These are phyloP conservation scores for Eclectus roratus DNA, from an alignment of 2,113 vertebrate genomes.

Conservation along the genomic window DNA sequence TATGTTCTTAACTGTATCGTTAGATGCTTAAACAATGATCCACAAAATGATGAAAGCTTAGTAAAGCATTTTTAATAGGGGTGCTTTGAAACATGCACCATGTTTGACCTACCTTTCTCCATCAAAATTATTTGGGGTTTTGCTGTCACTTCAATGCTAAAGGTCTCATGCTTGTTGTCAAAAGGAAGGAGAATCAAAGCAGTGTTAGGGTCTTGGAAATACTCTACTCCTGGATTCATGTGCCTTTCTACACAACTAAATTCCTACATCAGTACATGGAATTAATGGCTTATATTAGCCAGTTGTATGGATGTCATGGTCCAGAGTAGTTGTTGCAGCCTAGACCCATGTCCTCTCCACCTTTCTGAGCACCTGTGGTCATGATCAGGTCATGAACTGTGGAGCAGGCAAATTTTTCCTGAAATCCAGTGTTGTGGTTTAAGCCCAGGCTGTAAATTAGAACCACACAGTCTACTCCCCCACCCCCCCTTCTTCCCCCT, in stretches of 20 bases:
- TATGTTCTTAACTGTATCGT: background rate
- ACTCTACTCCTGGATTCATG: background rate
- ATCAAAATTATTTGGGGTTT: background rate
- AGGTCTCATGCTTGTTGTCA: background rate
- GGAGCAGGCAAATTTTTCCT: background rate
- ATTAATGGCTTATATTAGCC: background rate
- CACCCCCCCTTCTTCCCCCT: too few relatives aligned
- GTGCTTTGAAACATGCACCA: accelerated
- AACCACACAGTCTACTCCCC: too few relatives aligned
- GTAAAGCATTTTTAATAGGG: background rate
- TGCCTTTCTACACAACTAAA: background rate
- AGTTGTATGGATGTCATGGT: background rate
- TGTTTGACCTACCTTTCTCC: background rate
- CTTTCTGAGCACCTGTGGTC: background rate
- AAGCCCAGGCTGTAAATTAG: too few relatives aligned
- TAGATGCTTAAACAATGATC: background rate
- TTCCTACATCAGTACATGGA: background rate
- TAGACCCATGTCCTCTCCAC: background rate
- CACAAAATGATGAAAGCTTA: background rate
- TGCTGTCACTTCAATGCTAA: background rate
- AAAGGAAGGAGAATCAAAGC: background rate
- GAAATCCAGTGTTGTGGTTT: background rate
- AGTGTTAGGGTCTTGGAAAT: background rate
- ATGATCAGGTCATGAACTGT: background rate
- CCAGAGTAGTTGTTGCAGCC: background rate